Conservation (phyloP, 1,140 invertebrate genomes). For the Kradibia gibbosae region DNA sequence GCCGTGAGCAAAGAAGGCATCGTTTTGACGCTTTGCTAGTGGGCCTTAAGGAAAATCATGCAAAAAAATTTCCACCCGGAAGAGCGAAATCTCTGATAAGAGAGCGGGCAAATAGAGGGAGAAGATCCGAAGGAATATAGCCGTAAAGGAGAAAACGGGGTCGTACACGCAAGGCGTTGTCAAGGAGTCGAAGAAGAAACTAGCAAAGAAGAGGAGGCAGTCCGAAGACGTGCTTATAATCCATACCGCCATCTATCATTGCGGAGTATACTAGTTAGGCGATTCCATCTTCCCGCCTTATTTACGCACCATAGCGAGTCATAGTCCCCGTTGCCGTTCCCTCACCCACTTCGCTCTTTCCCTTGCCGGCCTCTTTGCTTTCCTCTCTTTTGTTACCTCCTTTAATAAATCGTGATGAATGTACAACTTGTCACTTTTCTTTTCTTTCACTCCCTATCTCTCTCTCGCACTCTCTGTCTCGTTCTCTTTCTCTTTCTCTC, state of each 20-base stretch:
- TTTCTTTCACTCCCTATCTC: not conserved
- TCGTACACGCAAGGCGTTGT: not conserved
- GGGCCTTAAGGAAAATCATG: slow-evolving; percentile 39
- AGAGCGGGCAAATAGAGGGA: not conserved
- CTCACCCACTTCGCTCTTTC: not conserved
- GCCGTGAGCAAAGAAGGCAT: slow-evolving; percentile 32
- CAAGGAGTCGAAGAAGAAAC: not conserved
- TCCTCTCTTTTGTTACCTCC: slow-evolving; percentile 68
- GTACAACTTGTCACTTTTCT: slow-evolving; percentile 59
- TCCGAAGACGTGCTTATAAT: slow-evolving; percentile 62
- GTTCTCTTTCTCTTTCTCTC: slow-evolving; percentile 38
- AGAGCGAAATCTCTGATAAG: slow-evolving; percentile 31
- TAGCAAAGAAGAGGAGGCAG: slow-evolving; percentile 21
- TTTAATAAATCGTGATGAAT: slow-evolving; percentile 73
- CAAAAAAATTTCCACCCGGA: slow-evolving; percentile 33
- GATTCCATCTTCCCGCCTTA: slow-evolving; percentile 70
- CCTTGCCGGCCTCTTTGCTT: not conserved
- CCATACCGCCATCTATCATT: slow-evolving; percentile 68
- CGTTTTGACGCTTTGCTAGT: not conserved
- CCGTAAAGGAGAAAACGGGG: not conserved
- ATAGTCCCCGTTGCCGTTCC: not conserved
- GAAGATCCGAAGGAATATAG: not conserved
- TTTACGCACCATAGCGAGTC: slow-evolving; percentile 61
- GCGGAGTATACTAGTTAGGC: slow-evolving; percentile 68
- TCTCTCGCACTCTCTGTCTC: too few relatives aligned